Evolutionary conservation across 1,140 invertebrate species (phyloP), one percentile per base, ranked within the genome.

Genomic region (Musca vetustissima): DNA sequence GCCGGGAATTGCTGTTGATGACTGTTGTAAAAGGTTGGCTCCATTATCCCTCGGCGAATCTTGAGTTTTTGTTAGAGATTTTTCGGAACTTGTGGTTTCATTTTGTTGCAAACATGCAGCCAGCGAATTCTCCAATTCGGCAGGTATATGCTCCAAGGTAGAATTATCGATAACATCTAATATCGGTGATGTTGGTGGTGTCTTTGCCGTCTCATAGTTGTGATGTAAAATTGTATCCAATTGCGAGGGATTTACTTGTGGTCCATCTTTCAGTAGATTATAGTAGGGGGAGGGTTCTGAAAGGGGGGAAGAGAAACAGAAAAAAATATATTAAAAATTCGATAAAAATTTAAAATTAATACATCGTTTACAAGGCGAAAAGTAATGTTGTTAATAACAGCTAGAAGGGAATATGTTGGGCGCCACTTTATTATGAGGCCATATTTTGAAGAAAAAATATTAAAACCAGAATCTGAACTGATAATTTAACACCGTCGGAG

Each of bases 111-210:
- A 36, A 13, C 28, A 36, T 9, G n/a, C 21, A 9, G 25, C 19
- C 6, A 43, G 6, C 7, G 57, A 36, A 21, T 61, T 36, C 21
- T 61, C 57, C 28, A 61, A 43, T 36, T 61, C 57, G 11, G 28
- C 36, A 7, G 57, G 28, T 36, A 61, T 19, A 4, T 61, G 57
- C 43, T 61, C 57, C n/a, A 61, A 49, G 8, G 64, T 50, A 14
- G 66, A 22, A 24, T 24, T 61, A 15, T 67, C 66, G 21, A 67
- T 67, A 36, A 70, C 65, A 68, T 71, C 66, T 7, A 71, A 52
- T 64, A 68, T 55, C 11, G 70, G 69, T 21, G 67, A 70, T 8
- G 53, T 67, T 8, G 47, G 65, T 52, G 67, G 28, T 8, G 57
- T 43, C 36, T 19, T 61, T 17, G 15, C 15, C 8, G 28, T 61